Evolutionary conservation across 2,888 invertebrate genomes (phyloP).

Genomic region (Deilephila porcellus): DNA sequence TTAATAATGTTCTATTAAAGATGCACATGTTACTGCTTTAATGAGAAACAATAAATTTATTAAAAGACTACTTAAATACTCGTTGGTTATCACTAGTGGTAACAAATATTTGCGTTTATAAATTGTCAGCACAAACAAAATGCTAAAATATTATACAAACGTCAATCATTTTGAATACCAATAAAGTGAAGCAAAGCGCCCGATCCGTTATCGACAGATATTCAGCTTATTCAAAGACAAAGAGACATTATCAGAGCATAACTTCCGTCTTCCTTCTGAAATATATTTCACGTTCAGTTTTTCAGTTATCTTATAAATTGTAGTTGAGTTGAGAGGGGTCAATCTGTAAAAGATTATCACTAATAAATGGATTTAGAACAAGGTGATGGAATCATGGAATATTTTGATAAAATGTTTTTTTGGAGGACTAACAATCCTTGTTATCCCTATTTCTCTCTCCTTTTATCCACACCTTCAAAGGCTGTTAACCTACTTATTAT

Average conservation of each 20-base stretch:
- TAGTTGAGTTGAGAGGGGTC: background rate
- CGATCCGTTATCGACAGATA: background rate
- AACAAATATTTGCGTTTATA: background rate
- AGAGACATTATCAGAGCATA: conserved; percentile 4
- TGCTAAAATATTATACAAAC: background rate
- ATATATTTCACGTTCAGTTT: background rate
- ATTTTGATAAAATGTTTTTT: no score
- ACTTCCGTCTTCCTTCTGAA: background rate
- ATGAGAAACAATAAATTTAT: background rate
- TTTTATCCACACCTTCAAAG: no score
- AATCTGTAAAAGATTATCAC: no score
- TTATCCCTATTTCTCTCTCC: no score
- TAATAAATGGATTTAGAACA: no score
- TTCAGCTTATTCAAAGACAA: background rate
- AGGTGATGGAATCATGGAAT: no score
- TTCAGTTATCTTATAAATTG: background rate
- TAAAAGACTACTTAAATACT: background rate
- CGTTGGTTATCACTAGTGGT: background rate
- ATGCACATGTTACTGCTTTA: background rate
- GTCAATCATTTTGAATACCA: background rate
- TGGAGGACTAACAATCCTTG: no score
- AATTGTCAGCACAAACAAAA: background rate
- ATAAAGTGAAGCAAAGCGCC: background rate
- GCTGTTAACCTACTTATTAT: no score
- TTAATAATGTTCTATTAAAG: background rate